Conservation (phyloP, 2,888 invertebrate species). For the Thecocarcelia acutangulata region DNA sequence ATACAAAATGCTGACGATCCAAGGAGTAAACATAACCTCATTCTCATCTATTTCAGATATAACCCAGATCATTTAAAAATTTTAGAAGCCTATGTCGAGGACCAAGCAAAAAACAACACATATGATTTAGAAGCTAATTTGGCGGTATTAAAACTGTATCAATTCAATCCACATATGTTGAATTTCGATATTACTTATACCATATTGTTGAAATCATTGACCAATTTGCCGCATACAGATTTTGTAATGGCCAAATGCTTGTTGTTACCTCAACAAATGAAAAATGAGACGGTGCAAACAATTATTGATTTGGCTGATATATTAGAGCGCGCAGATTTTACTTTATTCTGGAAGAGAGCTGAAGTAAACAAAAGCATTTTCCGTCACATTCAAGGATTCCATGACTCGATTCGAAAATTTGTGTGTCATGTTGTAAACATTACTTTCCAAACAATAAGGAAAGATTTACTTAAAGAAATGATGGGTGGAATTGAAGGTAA, state of each 20-base stretch:
- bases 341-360: constrained; percentile 92
- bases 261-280: constrained; percentile 90
- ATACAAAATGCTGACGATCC: constrained; percentile 32
- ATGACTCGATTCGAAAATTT: constrained; percentile 97
- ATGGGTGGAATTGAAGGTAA: constrained; percentile 94
- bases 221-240: constrained; percentile 98
- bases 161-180: constrained; percentile 95
- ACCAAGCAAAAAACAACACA: constrained; percentile 95
- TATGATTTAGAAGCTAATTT: constrained; percentile 98
- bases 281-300: constrained; percentile 92
- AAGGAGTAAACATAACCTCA: constrained; percentile 67
- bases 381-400: constrained; percentile 92
- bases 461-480: constrained; percentile 89
- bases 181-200: constrained; percentile 92
- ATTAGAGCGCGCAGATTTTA: constrained; percentile 96
- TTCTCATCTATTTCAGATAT: constrained; percentile 85
- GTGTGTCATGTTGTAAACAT: constrained; percentile 98
- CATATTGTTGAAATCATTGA: constrained; percentile 96
- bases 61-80: constrained; percentile 97
- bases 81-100: constrained; percentile 95
- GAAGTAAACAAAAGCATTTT: constrained; percentile 89
- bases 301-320: constrained; percentile 95
- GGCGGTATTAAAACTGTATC: constrained; percentile 97
- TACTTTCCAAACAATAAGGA: constrained; percentile 97
- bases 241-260: constrained; percentile 99